phyloP scores from a whole-genome alignment of 2,888 invertebrate genomes.

The Rambutsinella grinnellia region DNA sequence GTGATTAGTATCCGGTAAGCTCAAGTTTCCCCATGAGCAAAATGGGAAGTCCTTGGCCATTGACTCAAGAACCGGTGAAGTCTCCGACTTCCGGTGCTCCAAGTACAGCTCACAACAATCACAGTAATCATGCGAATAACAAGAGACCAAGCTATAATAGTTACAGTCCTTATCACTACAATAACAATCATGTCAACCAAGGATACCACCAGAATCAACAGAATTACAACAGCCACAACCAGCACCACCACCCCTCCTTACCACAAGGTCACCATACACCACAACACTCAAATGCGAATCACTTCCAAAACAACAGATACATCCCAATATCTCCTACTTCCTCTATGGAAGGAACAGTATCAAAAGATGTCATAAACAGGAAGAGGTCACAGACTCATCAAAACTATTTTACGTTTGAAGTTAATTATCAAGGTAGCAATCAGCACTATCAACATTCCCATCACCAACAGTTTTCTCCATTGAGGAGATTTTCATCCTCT shows the following conservation, averaged over 20 bases:
- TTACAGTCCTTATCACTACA: slow-evolving; percentile 8
- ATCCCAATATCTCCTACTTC: slow-evolving; percentile 5
- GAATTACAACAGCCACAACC: slow-evolving; percentile 5
- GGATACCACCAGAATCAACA: slow-evolving; percentile 28
- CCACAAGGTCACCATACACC: too few species aligned
- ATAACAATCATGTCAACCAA: slow-evolving; percentile 32
- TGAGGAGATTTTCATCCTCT: too few species aligned
- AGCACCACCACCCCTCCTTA: slow-evolving; percentile 7
- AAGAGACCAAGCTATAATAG: slow-evolving; percentile 20
- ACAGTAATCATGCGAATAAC: slow-evolving; percentile 33
- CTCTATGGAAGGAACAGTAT: background rate
- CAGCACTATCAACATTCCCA: slow-evolving; percentile 6
- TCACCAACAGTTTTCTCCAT: slow-evolving; percentile 17
- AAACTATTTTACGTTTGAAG: slow-evolving; percentile 15
- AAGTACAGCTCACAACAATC: slow-evolving; percentile 12
- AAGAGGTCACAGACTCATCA: background rate
- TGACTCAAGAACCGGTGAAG: slow-evolving; percentile 38
- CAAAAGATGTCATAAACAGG: too few species aligned
- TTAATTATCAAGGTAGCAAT: background rate
- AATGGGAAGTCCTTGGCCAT: slow-evolving; percentile 53
- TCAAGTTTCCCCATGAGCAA: too few species aligned
- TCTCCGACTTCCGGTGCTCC: slow-evolving; percentile 13
- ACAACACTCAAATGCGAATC: background rate
- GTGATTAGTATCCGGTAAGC: background rate
- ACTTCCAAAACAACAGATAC: background rate